A percentile compares a stretch with the other conserved stretches of the same genome.
These are phyloP conservation scores for Aegithalos caudatus DNA, from an alignment of 2,113 vertebrate genomes.

Conservation along the genomic window DNA sequence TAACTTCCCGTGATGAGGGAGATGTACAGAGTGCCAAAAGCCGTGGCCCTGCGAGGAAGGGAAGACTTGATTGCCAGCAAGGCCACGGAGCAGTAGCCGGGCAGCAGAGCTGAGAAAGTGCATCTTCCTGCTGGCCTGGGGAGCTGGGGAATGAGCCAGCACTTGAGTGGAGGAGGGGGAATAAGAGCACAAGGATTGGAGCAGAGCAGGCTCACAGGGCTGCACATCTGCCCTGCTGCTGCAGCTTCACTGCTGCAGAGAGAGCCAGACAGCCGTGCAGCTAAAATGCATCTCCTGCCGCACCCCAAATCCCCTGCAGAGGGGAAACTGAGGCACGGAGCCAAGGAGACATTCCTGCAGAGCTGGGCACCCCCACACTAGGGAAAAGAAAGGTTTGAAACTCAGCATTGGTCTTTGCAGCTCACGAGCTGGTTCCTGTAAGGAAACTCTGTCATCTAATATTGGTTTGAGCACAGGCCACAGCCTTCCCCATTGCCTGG, in stretches of 20 bases:
- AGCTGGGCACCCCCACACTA: rapidly evolving
- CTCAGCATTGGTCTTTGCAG: neutral
- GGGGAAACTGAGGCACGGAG: neutral
- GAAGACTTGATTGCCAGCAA: neutral
- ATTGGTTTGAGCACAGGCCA: neutral
- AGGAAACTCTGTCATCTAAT: neutral
- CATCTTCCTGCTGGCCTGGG: neutral
- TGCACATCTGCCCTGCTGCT: neutral
- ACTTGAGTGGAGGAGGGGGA: neutral
- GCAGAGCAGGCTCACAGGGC: neutral
- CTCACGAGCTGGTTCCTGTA: rapidly evolving
- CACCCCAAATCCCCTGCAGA: neutral
- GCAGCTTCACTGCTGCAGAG: neutral
- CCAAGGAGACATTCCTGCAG: neutral
- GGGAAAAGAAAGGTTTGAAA: neutral
- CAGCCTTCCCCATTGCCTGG: neutral
- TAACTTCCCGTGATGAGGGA: neutral
- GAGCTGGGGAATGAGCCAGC: neutral
- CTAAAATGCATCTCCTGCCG: neutral
- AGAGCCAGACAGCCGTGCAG: rapidly evolving
- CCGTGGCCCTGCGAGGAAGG: neutral
- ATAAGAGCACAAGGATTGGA: rapidly evolving
- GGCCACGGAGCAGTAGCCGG: neutral
- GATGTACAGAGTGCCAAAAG: neutral
- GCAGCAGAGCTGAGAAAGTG: neutral